Evolutionary conservation across 2,113 vertebrate species (phyloP), one percentile per base, ranked within the genome.

Genomic region (Plecturocebus donacophilus): DNA sequence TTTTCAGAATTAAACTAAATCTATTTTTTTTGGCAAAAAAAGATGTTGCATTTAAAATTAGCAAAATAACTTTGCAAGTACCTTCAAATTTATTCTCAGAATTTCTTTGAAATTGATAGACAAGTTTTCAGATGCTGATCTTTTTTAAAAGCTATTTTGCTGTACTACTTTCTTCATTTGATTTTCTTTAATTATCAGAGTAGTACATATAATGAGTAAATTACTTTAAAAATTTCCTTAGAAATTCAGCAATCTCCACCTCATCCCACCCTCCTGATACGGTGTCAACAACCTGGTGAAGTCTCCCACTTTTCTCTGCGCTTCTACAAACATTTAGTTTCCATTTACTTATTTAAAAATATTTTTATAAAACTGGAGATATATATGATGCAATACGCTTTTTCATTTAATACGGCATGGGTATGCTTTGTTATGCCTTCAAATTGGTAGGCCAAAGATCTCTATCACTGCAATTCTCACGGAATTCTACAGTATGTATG

Each of bases 311-410:
- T 27, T 54, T 61, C 7, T 13, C 20, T 40, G 0, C 1, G 0
- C 12, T 80, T 56, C 35, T 13, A 1, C 49, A 30, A 20, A 76
- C 35, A 2, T 56, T 56, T 17, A 21, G 45, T 66, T 90, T 47
- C 75, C 35, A 49, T 4, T n/a, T 19, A 25, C 35, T 40, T 38
- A 3, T 21, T 64, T 52, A 11, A 25, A 38, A 7, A 10, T 25
- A 23, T 16, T 38, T 66, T 73, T 47, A 17, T 4, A 5, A 38
- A 45, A 5, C 52, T 1, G 6, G n/a, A 25, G 3, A 35, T 32
- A 0, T 21, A 6, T 6, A 10, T 38, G 40, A 5, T 12, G 21
- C 80, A 1, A 0, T 25, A 8, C 3, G 19, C 32, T 16, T 7
- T 23, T 16, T 27, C 12, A 1, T 38, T 35, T 30, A 8, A 2